A percentile compares a stretch with the other conserved stretches of the same genome.
These are phyloP conservation scores for Chelmon rostratus DNA, from an alignment of 2,797 vertebrate species.

Conservation along the genomic window DNA sequence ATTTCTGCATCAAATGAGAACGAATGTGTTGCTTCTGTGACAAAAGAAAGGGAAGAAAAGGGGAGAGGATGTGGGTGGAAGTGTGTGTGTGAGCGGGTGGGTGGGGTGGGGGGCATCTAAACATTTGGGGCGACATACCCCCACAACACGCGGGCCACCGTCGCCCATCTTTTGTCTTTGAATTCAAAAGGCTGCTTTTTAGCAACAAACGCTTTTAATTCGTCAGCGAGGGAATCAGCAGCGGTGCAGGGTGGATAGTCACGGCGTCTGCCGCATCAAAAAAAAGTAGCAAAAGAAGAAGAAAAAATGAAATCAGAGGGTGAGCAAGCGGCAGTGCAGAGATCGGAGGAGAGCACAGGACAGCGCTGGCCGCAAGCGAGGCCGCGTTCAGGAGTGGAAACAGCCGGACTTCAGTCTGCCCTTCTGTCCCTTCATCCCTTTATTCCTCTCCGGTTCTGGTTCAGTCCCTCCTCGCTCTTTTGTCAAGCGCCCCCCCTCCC, in stretches of 20 bases:
- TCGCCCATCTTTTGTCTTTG: conserved; percentile 63
- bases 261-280: background rate
- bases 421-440: conserved; percentile 36
- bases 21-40: conserved; percentile 49
- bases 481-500: conserved; percentile 22
- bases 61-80: conserved; percentile 42
- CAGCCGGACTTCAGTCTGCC: conserved; percentile 53
- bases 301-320: background rate
- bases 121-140: conserved; percentile 42
- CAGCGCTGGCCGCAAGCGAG: background rate
- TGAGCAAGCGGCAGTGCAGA: background rate
- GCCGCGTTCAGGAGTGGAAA: conserved; percentile 39
- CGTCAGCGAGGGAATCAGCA: conserved; percentile 23
- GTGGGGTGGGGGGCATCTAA: conserved; percentile 11
- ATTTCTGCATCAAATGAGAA: conserved; percentile 50
- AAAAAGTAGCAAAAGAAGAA: conserved; percentile 9
- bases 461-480: conserved; percentile 36
- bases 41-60: conserved; percentile 58
- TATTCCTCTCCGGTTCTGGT: conserved; percentile 35
- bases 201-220: conserved; percentile 55
- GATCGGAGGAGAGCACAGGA: conserved; percentile 4
- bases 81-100: background rate
- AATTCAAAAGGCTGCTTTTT: conserved; percentile 59
- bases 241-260: background rate
- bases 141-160: conserved; percentile 36